Conservation (phyloP, 2,113 vertebrate genomes). For the Trinectes maculatus region DNA sequence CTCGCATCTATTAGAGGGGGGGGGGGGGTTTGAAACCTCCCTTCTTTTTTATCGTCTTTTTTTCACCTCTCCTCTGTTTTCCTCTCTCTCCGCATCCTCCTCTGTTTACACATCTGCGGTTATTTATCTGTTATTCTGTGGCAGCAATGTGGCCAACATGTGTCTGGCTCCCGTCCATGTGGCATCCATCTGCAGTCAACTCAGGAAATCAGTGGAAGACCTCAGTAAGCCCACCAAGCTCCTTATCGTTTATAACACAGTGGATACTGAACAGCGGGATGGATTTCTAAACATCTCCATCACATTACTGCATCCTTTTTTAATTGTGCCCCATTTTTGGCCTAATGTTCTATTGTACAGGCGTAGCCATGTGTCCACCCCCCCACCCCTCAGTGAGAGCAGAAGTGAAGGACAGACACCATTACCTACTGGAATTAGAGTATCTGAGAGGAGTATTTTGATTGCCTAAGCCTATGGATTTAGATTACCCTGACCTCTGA, state of each 20-base stretch:
- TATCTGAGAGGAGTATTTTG: slow-evolving; percentile 36
- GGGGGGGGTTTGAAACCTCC: slow-evolving; percentile 33
- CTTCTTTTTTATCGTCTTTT: slow-evolving; percentile 54
- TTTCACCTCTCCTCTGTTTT: slow-evolving; percentile 39
- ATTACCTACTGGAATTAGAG: slow-evolving; percentile 47
- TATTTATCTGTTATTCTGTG: slow-evolving; percentile 77
- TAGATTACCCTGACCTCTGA: slow-evolving; percentile 66
- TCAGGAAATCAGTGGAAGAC: slow-evolving; percentile 44
- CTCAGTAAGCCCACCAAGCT: slow-evolving; percentile 31
- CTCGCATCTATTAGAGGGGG: slow-evolving; percentile 52
- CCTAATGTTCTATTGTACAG: slow-evolving; percentile 32
- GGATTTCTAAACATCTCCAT: not conserved
- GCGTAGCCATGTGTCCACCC: not conserved
- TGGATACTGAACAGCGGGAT: not conserved
- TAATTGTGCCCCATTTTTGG: slow-evolving; percentile 33
- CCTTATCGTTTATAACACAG: slow-evolving; percentile 10
- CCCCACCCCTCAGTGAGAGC: slow-evolving; percentile 20
- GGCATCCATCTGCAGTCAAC: slow-evolving; percentile 63
- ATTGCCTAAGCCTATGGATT: slow-evolving; percentile 64
- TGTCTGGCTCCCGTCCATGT: slow-evolving; percentile 73
- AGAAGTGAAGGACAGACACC: slow-evolving; percentile 28
- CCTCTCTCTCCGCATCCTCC: slow-evolving; percentile 30
- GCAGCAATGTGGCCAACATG: slow-evolving; percentile 79
- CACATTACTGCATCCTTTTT: slow-evolving; percentile 11
- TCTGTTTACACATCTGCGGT: slow-evolving; percentile 73